Base-by-base conservation (phyloP, 1,140 invertebrate species). In the Dreissena rostriformis region DNA sequence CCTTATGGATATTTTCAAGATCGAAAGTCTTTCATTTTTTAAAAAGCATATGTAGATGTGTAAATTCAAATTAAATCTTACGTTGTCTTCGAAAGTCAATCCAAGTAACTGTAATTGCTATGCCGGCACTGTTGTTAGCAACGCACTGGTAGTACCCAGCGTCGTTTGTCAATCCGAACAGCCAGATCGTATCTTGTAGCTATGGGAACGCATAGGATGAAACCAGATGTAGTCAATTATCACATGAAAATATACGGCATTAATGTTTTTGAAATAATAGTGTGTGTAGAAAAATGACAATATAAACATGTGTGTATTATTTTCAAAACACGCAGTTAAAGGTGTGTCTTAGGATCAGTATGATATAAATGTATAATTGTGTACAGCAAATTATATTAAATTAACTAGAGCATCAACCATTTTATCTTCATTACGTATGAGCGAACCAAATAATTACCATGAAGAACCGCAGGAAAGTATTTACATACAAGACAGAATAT, bases 81-180 rank as follows among this genome's bases (percentile, higher is more conserved):
- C 76, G 76, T 26, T 70, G 63, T 55, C 53, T 51, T 29, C 26
- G 29, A 49, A 68, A 79, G 49, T 66, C 28, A 8, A 81, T 55
- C 68, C 53, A 81, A 0, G 79, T 24, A 4, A 70, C 73, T 8
- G 79, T 57, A 0, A 81, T 28, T 29, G 39, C 53, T 19, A 73
- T 65, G 19, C 68, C 79, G 11, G 73, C 26, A 8, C 68, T 72
- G 26, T 81, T 81, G 53, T 72, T 73, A 2, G 70, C 79, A 39
- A 81, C 28, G 66, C 79, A 81, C 79, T 81, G 79, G 52, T 81
- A 81, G 29, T 81, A 81, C 0, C 68, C 79, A 17, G 55, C 55
- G 55, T 81, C 79, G 12, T 81, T 53, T 15, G 51, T 52, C 14
- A 53, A 39, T 29, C 79, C 79, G 26, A 53, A 81, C 53, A 81